Conservation (phyloP, 2,797 vertebrate genomes). For the Eidolon dupreanum region DNA sequence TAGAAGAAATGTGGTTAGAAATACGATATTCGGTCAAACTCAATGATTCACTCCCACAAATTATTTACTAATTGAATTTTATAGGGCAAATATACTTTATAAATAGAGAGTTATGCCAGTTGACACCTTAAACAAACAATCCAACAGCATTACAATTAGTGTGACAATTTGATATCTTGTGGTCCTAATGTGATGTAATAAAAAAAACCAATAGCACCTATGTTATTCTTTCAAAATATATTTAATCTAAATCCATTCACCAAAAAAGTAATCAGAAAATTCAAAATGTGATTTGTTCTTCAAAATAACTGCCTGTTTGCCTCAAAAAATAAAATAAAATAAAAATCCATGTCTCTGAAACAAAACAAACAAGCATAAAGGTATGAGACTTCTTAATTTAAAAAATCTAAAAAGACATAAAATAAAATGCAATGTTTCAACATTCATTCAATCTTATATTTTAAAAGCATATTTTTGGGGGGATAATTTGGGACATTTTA, state of each 20-base stretch:
- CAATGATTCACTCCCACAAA: neutral
- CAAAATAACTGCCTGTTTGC: neutral
- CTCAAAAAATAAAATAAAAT: neutral
- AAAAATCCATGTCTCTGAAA: neutral
- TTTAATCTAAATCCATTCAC: neutral
- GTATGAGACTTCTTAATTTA: neutral
- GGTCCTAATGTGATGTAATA: neutral
- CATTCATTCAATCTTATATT: neutral
- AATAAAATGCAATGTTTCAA: neutral
- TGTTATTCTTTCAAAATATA: neutral
- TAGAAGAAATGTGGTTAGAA: neutral
- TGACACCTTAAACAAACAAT: neutral
- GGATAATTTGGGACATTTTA: neutral
- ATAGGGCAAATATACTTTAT: neutral
- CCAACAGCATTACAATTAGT: neutral
- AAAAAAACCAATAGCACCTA: neutral
- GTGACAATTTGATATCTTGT: neutral
- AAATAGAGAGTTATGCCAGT: neutral
- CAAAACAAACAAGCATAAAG: neutral
- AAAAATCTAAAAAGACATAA: neutral
- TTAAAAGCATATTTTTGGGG: neutral
- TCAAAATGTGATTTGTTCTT: neutral
- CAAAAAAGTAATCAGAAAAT: neutral
- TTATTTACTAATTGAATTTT: conserved; percentile 24
- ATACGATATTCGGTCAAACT: neutral